These are phyloP conservation scores for Archilochus colubris DNA, from an alignment of 2,113 vertebrate genomes.

Conservation along the genomic window DNA sequence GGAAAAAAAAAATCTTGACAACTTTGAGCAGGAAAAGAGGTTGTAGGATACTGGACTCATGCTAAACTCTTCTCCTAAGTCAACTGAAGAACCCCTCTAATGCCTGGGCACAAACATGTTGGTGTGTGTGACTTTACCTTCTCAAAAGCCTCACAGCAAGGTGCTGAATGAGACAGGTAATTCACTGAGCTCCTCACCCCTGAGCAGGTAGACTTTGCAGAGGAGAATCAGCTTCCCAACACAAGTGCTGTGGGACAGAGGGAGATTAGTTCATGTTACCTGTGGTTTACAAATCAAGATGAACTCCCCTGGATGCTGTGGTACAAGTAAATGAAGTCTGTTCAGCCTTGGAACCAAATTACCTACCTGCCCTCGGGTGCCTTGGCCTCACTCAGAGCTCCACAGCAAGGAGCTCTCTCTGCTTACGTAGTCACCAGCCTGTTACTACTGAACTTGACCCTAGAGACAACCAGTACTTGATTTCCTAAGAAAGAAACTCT, in stretches of 20 bases:
- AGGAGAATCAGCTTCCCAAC: not conserved
- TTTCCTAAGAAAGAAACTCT: not conserved
- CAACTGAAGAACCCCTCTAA: not conserved
- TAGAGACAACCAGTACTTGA: not conserved
- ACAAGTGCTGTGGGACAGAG: not conserved
- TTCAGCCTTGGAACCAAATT: not conserved
- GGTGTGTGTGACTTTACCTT: not conserved
- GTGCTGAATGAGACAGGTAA: not conserved
- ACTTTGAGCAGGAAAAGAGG: not conserved
- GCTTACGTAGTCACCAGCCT: not conserved
- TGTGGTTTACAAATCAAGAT: not conserved
- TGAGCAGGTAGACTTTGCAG: not conserved
- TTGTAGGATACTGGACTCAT: not conserved
- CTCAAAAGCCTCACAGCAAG: not conserved
- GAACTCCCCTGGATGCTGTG: not conserved
- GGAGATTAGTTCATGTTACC: not conserved
- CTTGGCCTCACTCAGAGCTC: not conserved
- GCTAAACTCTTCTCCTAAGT: not conserved
- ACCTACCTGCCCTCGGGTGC: not conserved
- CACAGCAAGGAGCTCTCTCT: accelerated
- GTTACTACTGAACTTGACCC: not conserved
- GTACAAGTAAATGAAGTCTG: not conserved
- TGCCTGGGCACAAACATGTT: not conserved
- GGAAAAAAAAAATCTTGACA: not conserved
- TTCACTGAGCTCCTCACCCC: not conserved